Evolutionary conservation across 1,140 invertebrate species (phyloP), one percentile per base, ranked within the genome.

Genomic region (Neodiprion fabricii): DNA sequence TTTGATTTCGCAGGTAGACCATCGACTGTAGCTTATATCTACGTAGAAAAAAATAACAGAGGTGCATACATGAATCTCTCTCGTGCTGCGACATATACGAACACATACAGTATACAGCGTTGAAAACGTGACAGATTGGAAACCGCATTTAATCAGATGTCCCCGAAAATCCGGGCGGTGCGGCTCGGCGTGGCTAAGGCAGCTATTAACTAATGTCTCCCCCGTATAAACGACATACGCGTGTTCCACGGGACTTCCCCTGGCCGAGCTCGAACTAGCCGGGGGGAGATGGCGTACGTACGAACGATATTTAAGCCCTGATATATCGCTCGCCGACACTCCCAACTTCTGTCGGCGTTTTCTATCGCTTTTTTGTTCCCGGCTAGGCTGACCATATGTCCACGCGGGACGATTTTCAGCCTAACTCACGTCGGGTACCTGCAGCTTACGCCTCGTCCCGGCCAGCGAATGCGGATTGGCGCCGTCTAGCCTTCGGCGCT

Each of bases 281-380:
- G 53, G 53, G 53, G 53, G 53, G n/a, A 61, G n/a, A 17, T 7
- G 53, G 53, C 28, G 28, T 40, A 40, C 28, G 28, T 40, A 61
- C 53, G 53, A 14, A 61, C 53, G 53, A 61, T 61, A 61, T 88
- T 87, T 89, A 89, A 87, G 87, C 87, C 87, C 87, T 89, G 87
- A 88, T 89, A 88, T 89, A 89, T 89, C 86, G 86, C 83, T 79
- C 78, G 78, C 71, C 83, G 87, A 88, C 87, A 89, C 87, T 87
- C 87, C 87, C 87, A 88, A 89, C 87, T 89, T 89, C 87, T 88
- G 87, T 88, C 86, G 82, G 81, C 79, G 83, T 82, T 85, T 86
- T 85, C 83, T 86, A 83, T 79, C 82, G 81, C 81, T 85, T 85
- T 85, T 86, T 85, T 85, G 82, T 82, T 79, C 78, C 9, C 17